phyloP scores from a whole-genome alignment of 2,888 invertebrate species.

The Dyspetes luteomarginatus region DNA sequence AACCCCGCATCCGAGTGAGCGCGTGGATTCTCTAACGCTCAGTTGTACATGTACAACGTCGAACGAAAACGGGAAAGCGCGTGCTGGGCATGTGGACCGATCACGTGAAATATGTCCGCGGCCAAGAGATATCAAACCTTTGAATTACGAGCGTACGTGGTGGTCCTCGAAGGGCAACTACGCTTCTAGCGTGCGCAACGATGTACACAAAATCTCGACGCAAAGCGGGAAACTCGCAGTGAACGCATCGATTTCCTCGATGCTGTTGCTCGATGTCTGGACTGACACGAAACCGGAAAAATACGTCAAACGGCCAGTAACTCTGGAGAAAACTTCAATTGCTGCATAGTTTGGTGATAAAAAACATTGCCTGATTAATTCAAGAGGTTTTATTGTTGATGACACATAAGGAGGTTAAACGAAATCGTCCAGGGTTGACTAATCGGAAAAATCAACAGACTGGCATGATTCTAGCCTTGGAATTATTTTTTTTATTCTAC shows the following conservation, averaged over 20 bases:
- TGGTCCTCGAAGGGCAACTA: constrained; percentile 58
- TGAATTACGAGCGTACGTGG: constrained; percentile 74
- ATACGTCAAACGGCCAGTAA: constrained; percentile 9
- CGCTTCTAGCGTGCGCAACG: background rate
- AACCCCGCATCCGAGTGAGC: constrained; percentile 56
- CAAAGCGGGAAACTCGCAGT: constrained; percentile 39
- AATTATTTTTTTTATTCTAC: too few relatives aligned
- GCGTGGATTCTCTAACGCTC: constrained; percentile 52
- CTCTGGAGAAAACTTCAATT: background rate
- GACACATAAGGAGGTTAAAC: too few relatives aligned
- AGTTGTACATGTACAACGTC: constrained; percentile 33
- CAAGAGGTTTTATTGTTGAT: too few relatives aligned
- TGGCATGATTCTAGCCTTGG: too few relatives aligned
- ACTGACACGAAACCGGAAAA: constrained; percentile 40
- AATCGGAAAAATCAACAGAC: too few relatives aligned
- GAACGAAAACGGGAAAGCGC: constrained; percentile 35
- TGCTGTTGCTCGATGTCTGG: constrained; percentile 18
- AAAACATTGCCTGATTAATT: too few relatives aligned
- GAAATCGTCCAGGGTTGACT: too few relatives aligned
- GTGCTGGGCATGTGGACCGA: constrained; percentile 70
- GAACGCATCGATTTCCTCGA: constrained; percentile 59
- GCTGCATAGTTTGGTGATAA: background rate
- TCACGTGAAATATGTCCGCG: constrained; percentile 78
- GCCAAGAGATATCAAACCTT: constrained; percentile 76
- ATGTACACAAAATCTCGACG: constrained; percentile 42